These are phyloP conservation scores for Vidua chalybeata DNA, from an alignment of 2,113 vertebrate species.

Conservation along the genomic window DNA sequence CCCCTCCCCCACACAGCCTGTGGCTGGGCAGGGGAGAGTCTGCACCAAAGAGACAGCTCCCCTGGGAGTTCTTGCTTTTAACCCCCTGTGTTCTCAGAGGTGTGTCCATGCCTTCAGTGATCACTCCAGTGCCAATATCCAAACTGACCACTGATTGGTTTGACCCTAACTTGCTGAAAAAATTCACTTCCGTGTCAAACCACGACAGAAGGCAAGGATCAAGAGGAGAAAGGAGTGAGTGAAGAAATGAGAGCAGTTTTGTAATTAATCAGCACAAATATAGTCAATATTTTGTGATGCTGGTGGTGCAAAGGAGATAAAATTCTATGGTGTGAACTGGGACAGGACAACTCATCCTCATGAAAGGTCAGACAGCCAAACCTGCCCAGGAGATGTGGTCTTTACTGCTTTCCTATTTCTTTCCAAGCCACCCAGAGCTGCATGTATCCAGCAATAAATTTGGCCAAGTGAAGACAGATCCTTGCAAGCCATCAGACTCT, in stretches of 20 bases:
- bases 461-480: not conserved
- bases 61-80: too few relatives aligned
- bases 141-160: too few relatives aligned
- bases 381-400: not conserved
- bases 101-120: too few relatives aligned
- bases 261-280: not conserved
- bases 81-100: too few relatives aligned
- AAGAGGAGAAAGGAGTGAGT: not conserved
- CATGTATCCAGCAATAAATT: not conserved
- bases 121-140: too few relatives aligned
- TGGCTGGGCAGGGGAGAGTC: too few relatives aligned
- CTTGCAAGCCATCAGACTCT: not conserved
- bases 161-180: too few relatives aligned
- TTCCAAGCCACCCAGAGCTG: not conserved
- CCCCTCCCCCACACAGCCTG: too few relatives aligned
- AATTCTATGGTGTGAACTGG: not conserved
- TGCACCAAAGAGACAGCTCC: too few relatives aligned
- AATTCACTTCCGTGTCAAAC: too few relatives aligned
- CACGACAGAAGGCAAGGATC: not conserved
- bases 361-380: not conserved
- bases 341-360: not conserved
- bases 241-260: not conserved
- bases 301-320: not conserved
- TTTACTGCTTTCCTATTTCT: not conserved
- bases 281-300: not conserved